Evolutionary conservation across 2,888 invertebrate species (phyloP).

Genomic region (Listrodromus nycthemerus): DNA sequence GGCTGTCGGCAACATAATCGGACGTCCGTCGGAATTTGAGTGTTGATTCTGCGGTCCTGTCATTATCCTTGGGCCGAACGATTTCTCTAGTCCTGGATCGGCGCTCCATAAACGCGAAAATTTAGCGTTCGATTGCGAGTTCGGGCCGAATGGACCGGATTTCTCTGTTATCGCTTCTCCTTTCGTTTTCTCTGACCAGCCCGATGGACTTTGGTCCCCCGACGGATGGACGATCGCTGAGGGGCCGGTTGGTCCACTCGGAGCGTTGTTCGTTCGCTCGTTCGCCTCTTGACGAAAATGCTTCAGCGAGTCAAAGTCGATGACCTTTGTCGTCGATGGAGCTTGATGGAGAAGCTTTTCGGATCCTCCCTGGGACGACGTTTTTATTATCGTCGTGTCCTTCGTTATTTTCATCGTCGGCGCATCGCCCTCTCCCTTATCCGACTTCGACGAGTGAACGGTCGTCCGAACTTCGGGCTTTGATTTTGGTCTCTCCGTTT

Average conservation of each 20-base stretch:
- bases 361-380: neutral
- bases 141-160: neutral
- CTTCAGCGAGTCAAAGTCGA: slow-evolving; percentile 1
- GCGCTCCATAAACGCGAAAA: neutral
- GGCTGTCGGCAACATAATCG: slow-evolving; percentile 70
- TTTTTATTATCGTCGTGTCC: slow-evolving; percentile 49
- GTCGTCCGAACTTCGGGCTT: slow-evolving; percentile 28
- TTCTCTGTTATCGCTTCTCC: slow-evolving; percentile 11
- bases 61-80: slow-evolving; percentile 49
- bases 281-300: neutral
- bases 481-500: slow-evolving; percentile 2
- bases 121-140: neutral
- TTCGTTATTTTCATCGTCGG: slow-evolving; percentile 45
- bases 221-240: slow-evolving; percentile 2
- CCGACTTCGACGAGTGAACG: slow-evolving; percentile 7
- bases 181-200: slow-evolving; percentile 44
- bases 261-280: neutral
- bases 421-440: slow-evolving; percentile 21
- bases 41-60: slow-evolving; percentile 29
- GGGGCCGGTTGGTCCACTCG: slow-evolving; percentile 32
- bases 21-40: slow-evolving; percentile 47
- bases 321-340: neutral
- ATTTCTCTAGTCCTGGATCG: neutral
- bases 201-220: neutral
- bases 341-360: neutral